Percentiles rank a stretch among this genome's conserved stretches.
Evolutionary conservation across 2,113 vertebrate species (phyloP).

Genomic region (Chloropsis cyanopogon): DNA sequence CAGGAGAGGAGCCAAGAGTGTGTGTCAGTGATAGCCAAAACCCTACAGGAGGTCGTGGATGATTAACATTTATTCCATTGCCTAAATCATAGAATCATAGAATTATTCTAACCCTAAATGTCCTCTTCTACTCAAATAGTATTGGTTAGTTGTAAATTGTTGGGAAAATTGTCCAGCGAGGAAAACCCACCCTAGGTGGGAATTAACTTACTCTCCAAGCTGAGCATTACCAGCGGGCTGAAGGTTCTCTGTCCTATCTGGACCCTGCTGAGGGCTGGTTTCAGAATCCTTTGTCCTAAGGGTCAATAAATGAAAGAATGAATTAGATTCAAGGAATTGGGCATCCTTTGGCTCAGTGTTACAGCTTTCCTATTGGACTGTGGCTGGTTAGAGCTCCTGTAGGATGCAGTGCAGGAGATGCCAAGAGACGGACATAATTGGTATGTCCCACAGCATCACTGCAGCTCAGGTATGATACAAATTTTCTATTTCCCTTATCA

Average conservation of each 20-base stretch:
- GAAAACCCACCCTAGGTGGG: background rate
- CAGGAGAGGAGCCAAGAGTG: background rate
- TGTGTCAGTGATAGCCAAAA: background rate
- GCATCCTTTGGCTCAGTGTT: background rate
- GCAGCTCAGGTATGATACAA: background rate
- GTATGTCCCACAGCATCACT: background rate
- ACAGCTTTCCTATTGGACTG: background rate
- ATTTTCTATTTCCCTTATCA: background rate
- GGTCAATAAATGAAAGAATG: background rate
- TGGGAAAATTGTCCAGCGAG: background rate
- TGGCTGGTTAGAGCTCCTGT: background rate
- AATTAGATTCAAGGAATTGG: background rate
- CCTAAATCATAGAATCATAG: background rate
- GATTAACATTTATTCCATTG: slow-evolving; percentile 48
- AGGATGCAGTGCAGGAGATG: background rate
- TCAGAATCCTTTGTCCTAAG: slow-evolving; percentile 65
- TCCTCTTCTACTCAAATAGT: background rate
- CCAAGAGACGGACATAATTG: background rate
- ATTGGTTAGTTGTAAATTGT: background rate
- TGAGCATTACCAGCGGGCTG: slow-evolving; percentile 18
- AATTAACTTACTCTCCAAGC: slow-evolving; percentile 71
- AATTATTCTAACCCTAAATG: background rate
- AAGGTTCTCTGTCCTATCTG: slow-evolving; percentile 60
- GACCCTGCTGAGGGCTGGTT: slow-evolving; percentile 65
- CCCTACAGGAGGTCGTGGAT: background rate